Evolutionary conservation across 1,140 invertebrate genomes (phyloP), one percentile per base, ranked within the genome.

Genomic region (Branchinecta lynchi): DNA sequence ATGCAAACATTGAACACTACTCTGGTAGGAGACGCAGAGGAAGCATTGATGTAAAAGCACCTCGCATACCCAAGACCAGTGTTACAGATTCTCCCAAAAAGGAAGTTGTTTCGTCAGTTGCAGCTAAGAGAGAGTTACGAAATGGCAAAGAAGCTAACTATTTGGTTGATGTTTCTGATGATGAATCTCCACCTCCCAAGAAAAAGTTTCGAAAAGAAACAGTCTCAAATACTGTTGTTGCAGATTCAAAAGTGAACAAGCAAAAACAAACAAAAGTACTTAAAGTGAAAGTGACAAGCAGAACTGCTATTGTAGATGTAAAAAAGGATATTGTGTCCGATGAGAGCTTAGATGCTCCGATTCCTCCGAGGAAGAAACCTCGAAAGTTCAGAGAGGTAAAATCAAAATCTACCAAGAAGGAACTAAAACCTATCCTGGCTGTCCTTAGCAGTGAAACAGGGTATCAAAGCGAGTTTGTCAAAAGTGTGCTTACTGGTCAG

Each of bases 1-100:
- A 60, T 20, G 51, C 51, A 12, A 60, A 20, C 17, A 60, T 60
- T 60, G 51, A 60, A 20, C 51, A 60, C 51, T 60, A 60, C 51
- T 60, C 51, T 15, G 51, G 51, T 15, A 60, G 51, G 17, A 60
- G 12, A 12, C 12, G 51, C 12, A 12, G 51, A 60, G 51, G 51
- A 20, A 60, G 51, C 17, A 60, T 60, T 60, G 51, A 60, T 60
- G 17, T 60, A 20, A 60, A 60, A 60, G 12, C 17, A 20, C 12
- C 51, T 15, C 51, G 51, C 12, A 32, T 32, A 32, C 12, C 51
- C 17, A 60, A 15, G 17, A 60, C 12, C 17, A 15, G 12, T 15
- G 51, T 60, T 60, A 3, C 6, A 15, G 12, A 12, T 1, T 3
- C 17, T 15, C 12, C 17, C 17, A 60, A 60, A 20, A 60, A 60